Evolutionary conservation across 2,113 vertebrate species (phyloP).

Genomic region (Leucopsar rothschildi): DNA sequence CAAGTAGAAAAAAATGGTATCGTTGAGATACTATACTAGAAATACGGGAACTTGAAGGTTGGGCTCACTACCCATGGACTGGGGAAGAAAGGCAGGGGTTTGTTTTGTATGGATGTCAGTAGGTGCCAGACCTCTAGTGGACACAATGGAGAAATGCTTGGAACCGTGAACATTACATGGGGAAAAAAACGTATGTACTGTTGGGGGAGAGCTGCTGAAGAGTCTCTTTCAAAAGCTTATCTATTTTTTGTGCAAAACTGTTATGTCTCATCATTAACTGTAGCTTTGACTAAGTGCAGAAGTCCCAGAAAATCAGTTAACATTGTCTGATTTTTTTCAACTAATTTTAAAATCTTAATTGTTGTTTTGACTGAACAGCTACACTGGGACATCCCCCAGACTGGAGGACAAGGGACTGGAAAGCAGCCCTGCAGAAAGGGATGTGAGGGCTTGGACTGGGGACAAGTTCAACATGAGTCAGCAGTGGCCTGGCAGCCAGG

Average conservation of each 20-base stretch:
- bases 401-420: not conserved
- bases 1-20: not conserved
- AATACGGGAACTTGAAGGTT: not conserved
- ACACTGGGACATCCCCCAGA: not conserved
- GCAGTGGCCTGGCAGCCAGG: not conserved
- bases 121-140: not conserved
- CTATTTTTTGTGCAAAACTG: not conserved
- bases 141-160: not conserved
- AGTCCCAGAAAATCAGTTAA: not conserved
- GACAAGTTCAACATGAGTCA: not conserved
- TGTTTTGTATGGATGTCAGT: accelerated
- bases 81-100: not conserved
- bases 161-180: accelerated
- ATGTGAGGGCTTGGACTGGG: not conserved
- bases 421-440: not conserved
- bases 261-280: not conserved
- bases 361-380: not conserved
- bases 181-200: accelerated
- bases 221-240: not conserved
- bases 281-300: not conserved
- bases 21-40: not conserved
- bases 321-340: not conserved
- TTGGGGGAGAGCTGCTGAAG: not conserved
- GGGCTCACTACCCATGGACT: not conserved
- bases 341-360: not conserved